Evolutionary conservation across 2,888 invertebrate species (phyloP).

Genomic region (Dynastes tityus): DNA sequence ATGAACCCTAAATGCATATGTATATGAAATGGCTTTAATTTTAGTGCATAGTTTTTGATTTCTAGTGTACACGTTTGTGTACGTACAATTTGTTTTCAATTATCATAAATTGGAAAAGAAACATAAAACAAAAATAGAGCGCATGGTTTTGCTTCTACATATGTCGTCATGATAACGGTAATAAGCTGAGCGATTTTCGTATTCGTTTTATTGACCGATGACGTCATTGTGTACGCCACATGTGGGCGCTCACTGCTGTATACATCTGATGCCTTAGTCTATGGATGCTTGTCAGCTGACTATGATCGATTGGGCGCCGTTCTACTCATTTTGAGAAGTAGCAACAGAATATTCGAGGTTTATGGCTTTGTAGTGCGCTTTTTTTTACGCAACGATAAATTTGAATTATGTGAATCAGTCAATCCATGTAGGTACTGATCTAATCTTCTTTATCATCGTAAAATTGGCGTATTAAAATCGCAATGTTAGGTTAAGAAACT

Average conservation of each 20-base stretch:
- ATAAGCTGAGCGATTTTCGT: conserved; percentile 19
- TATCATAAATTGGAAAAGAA: background rate
- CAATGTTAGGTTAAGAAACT: too few species aligned
- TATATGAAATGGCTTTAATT: too few species aligned
- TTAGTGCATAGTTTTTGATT: background rate
- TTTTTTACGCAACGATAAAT: too few species aligned
- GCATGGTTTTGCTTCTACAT: conserved; percentile 13
- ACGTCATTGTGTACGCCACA: conserved; percentile 52
- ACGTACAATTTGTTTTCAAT: background rate
- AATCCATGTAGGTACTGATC: too few species aligned
- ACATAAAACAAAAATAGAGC: conserved; percentile 12
- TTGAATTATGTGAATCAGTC: too few species aligned
- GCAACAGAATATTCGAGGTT: too few species aligned
- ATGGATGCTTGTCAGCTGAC: conserved; percentile 44
- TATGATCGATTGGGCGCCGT: conserved; percentile 41
- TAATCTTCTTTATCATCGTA: too few species aligned
- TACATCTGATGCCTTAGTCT: conserved; percentile 46
- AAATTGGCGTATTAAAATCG: too few species aligned
- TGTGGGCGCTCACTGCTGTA: conserved; percentile 44
- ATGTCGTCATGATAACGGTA: conserved; percentile 35
- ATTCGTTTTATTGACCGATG: conserved; percentile 55
- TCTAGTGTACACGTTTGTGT: background rate
- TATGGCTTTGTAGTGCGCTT: too few species aligned
- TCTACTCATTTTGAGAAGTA: conserved; percentile 3
- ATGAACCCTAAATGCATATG: too few species aligned